phyloP scores from a whole-genome alignment of 2,888 invertebrate species.

The Tethea ocularis region DNA sequence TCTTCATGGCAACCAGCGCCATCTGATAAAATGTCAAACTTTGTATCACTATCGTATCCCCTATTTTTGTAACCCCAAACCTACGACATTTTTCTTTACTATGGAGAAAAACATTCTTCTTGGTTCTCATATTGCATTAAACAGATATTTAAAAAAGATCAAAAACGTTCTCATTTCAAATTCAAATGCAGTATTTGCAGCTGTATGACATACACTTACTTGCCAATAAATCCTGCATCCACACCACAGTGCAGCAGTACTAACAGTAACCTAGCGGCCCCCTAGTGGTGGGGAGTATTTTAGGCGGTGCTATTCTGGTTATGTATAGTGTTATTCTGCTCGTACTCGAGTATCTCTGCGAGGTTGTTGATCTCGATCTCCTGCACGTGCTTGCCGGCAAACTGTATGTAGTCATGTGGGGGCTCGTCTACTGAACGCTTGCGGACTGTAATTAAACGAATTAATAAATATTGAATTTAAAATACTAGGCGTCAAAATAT shows the following conservation, averaged over 20 bases:
- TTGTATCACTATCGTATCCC: too few species aligned
- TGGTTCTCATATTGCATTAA: too few species aligned
- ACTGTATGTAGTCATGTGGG: slow-evolving; percentile 87
- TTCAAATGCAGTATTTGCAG: background rate
- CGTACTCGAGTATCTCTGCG: slow-evolving; percentile 82
- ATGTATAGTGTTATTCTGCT: slow-evolving; percentile 49
- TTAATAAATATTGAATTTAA: slow-evolving; percentile 13
- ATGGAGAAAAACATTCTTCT: too few species aligned
- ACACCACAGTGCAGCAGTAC: background rate
- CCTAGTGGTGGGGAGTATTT: background rate
- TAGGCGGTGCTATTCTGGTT: slow-evolving; percentile 16
- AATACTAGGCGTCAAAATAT: too few species aligned
- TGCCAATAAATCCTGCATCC: slow-evolving; percentile 5
- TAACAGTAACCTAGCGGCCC: background rate
- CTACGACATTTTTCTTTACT: too few species aligned
- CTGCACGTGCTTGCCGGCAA: slow-evolving; percentile 89
- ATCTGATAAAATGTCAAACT: too few species aligned
- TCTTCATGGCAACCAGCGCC: too few species aligned
- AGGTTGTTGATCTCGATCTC: slow-evolving; percentile 90
- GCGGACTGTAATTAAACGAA: slow-evolving; percentile 75
- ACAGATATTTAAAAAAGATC: background rate
- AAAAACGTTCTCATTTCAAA: background rate
- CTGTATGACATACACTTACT: background rate
- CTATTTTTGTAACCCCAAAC: too few species aligned
- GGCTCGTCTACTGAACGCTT: slow-evolving; percentile 82